Evolutionary conservation across 1,140 invertebrate species (phyloP), one percentile per base, ranked within the genome.

Genomic region (Orius laevigatus): DNA sequence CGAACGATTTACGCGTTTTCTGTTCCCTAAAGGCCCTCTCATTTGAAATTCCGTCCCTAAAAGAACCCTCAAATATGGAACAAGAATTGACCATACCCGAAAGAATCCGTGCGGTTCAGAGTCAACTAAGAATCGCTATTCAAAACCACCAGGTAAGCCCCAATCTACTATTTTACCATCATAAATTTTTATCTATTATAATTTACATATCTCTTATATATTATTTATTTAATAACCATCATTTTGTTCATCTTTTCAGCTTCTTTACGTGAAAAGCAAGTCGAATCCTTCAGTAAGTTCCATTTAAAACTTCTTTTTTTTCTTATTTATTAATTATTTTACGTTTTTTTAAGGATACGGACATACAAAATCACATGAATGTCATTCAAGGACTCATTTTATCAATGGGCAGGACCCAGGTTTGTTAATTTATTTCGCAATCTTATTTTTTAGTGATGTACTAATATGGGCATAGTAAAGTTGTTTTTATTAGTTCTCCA

Each of bases 141-240:
- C 46, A 48, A 48, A 48, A 48, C 25, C 35, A 48, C 31, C 46
- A 48, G n/a, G 46, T 48, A 39, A 33, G 46, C 39, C 5, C 11
- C 14, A 31, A 32, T 46, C 34, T 46, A 14, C 4, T 12, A 34
- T 34, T 33, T 32, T 16, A 9, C 39, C 15, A 8, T 6, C 6
- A 11, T 41, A 8, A 41, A 41, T 6, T 11, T 41, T 41, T 6
- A 11, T 8, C 39, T 11, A 15, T 41, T 14, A 6, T 6, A 11
- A 41, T 41, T 6, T 11, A 8, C 8, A 8, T 41, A 43, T 43
- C 18, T 19, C 12, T 15, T 15, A 2, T 20, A 15, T 41, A 41
- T 41, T 41, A 8, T 41, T 14, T 41, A 14, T 6, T 18, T 15
- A 15, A 19, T 19, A 41, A 8, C 25, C 25, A 25, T 25, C 25